Evolutionary conservation across 2,888 invertebrate species (phyloP).

Genomic region (Pterostichus madidus): DNA sequence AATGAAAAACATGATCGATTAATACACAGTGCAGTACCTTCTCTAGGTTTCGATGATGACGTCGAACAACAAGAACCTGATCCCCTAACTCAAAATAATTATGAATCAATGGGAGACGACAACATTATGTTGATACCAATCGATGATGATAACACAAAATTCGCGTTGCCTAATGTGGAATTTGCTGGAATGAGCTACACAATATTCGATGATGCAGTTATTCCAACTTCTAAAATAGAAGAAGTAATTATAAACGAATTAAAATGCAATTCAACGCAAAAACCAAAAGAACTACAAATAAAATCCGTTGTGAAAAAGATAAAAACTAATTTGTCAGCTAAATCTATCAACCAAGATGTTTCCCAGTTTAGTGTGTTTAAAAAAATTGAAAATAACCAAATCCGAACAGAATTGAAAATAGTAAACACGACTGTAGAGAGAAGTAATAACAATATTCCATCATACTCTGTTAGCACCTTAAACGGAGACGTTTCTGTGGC

Average conservation of each 20-base stretch:
- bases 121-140: slow-evolving; percentile 55
- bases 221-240: slow-evolving; percentile 53
- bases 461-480: slow-evolving; percentile 49
- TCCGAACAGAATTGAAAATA: slow-evolving; percentile 6
- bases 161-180: slow-evolving; percentile 52
- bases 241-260: slow-evolving; percentile 33
- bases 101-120: slow-evolving; percentile 10
- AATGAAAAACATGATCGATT: slow-evolving; percentile 80
- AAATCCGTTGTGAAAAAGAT: slow-evolving; percentile 52
- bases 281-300: slow-evolving; percentile 27
- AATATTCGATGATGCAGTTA: slow-evolving; percentile 54
- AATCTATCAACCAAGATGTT: slow-evolving; percentile 12
- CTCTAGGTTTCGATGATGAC: slow-evolving; percentile 74
- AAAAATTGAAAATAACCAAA: slow-evolving; percentile 16
- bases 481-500: slow-evolving; percentile 53
- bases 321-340: slow-evolving; percentile 26
- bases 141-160: slow-evolving; percentile 60
- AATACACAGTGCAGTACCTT: slow-evolving; percentile 80
- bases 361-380: slow-evolving; percentile 40
- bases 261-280: background rate
- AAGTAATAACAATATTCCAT: slow-evolving; percentile 53
- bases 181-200: slow-evolving; percentile 55
- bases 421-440: background rate
- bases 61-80: background rate
- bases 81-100: background rate